A percentile compares a stretch with the other conserved stretches of the same genome.
phyloP scores from a whole-genome alignment of 2,113 vertebrate genomes.

The Oncorhynchus kisutch region DNA sequence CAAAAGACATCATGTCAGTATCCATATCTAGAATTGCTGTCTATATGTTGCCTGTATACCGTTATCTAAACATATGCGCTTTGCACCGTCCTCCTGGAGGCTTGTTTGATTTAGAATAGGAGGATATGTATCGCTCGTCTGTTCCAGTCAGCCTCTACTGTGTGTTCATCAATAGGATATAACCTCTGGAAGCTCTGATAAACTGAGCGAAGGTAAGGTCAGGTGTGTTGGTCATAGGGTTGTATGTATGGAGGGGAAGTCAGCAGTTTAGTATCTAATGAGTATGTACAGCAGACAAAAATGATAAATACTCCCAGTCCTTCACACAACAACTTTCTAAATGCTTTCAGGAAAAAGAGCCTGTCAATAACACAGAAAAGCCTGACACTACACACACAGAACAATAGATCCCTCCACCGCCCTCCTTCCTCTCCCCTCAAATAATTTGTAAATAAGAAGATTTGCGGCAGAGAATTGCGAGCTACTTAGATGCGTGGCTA shows the following conservation, averaged over 20 bases:
- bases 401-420: slow-evolving; percentile 7
- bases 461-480: slow-evolving; percentile 26
- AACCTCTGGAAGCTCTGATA: background rate
- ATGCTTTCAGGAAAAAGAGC: slow-evolving; percentile 7
- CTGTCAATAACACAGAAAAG: slow-evolving; percentile 42
- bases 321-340: slow-evolving; percentile 5
- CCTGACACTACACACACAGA: slow-evolving; percentile 26
- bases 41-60: background rate
- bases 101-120: too few species aligned
- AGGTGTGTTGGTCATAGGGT: background rate
- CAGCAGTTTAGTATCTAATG: slow-evolving; percentile 57
- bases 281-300: slow-evolving; percentile 3
- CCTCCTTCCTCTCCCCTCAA: slow-evolving; percentile 10
- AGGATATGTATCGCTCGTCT: too few species aligned
- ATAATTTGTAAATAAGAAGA: slow-evolving; percentile 53
- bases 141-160: too few species aligned
- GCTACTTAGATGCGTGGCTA: slow-evolving; percentile 29
- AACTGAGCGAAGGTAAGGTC: background rate
- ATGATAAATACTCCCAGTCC: slow-evolving; percentile 43
- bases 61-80: too few species aligned
- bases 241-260: slow-evolving; percentile 6
- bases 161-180: background rate
- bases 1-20: background rate
- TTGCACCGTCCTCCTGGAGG: too few species aligned
- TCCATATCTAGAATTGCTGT: background rate